Base-by-base conservation (phyloP, 2,113 vertebrate genomes). In the Turdus rufiventris region DNA sequence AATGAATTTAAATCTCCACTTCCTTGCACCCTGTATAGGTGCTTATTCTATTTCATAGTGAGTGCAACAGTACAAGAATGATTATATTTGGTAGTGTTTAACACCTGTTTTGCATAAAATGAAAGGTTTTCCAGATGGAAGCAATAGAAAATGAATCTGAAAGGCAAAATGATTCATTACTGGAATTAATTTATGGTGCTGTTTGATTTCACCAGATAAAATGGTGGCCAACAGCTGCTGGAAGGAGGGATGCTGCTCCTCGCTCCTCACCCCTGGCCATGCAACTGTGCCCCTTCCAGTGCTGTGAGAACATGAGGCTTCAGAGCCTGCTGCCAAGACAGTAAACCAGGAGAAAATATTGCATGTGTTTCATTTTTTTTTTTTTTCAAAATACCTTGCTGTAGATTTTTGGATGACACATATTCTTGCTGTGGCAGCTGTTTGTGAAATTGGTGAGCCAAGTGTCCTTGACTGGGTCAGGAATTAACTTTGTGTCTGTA, bases 61-160 rank as follows among this genome's bases (percentile, higher is more conserved):
- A 87, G 7, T 25, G 23, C 21, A 75, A 60, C 21, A 43, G 48
- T 48, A 63, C 29, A 67, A 83, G 53, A 60, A 40, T 20, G 26
- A 70, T 79, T 61, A 68, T 29, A 70, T 88, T 78, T 82, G 50
- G 62, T 89, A 70, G 47, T 6, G 3, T 88, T 89, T 89, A 85
- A 70, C 66, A 91, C 58, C 58, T 92, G 16, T 57, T 92, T 94
- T 95, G 50, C 71, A 79, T 88, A 89, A 94, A 92, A 94, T 58
- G 79, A 88, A 96, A 66, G 58, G 13, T 76, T 92, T 91, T 76
- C 68, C 87, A 94, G 66, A 66, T 85, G 81, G 62, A 88, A 80
- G 42, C 0, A 1, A 62, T 51, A 76, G 87, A 71, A 91, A 91
- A 94, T 79, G 42, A 88, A 47, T 79, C 71, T 62, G 56, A 88